Evolutionary conservation across 1,140 invertebrate species (phyloP).

Genomic region (Drosophila kurseongensis): DNA sequence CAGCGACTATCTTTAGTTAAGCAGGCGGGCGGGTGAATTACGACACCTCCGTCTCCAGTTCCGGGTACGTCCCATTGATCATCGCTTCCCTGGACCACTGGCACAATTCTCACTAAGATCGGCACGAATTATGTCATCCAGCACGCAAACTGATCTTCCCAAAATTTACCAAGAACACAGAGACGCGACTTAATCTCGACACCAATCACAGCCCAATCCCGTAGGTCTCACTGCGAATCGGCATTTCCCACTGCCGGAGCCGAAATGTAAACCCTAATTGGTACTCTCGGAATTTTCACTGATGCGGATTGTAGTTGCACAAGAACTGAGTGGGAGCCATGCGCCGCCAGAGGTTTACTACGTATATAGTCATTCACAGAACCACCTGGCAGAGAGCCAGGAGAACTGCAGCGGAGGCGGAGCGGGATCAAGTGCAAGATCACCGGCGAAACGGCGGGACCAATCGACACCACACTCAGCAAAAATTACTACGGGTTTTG

Average conservation of each 20-base stretch:
- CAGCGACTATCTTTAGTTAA: slow-evolving; percentile 66
- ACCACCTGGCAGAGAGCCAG: slow-evolving; percentile 48
- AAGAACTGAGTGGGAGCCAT: slow-evolving; percentile 39
- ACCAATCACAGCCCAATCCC: slow-evolving; percentile 16
- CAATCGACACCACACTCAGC: slow-evolving; percentile 1
- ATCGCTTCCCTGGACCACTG: slow-evolving; percentile 18
- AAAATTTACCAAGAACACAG: slow-evolving; percentile 8
- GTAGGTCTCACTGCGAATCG: slow-evolving; percentile 6
- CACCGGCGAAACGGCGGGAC: slow-evolving; percentile 9
- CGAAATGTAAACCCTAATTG: slow-evolving; percentile 11
- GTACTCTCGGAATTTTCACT: slow-evolving; percentile 7
- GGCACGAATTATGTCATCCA: slow-evolving; percentile 34
- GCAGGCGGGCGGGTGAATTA: slow-evolving; percentile 45
- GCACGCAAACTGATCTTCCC: slow-evolving; percentile 33
- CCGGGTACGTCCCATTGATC: slow-evolving; percentile 29
- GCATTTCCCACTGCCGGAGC: slow-evolving; percentile 3
- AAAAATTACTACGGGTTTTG: background rate
- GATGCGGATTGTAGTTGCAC: slow-evolving; percentile 26
- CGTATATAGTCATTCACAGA: slow-evolving; percentile 49
- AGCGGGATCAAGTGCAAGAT: slow-evolving; percentile 43
- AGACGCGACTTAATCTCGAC: slow-evolving; percentile 12
- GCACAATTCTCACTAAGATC: slow-evolving; percentile 10
- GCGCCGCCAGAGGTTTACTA: slow-evolving; percentile 12
- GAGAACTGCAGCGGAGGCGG: slow-evolving; percentile 9
- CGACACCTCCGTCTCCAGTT: slow-evolving; percentile 51